Base-by-base conservation (phyloP, 1,140 invertebrate species). In the Heliothis subflexa region DNA sequence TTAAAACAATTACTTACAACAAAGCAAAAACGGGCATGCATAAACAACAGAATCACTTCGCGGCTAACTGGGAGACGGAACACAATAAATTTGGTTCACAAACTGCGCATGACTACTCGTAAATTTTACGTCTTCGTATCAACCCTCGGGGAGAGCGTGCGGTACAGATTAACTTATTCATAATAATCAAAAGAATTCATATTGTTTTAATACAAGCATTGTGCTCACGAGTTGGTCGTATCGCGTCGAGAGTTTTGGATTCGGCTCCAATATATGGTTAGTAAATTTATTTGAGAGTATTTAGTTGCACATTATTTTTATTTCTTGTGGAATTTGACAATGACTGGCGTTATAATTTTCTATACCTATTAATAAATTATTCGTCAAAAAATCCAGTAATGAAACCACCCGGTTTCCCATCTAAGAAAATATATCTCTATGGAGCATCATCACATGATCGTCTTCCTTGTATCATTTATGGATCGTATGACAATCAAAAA, bases 91-190 rank as follows among this genome's bases (percentile, higher is more conserved):
- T 83, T 72, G 61, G 47, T 74, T 61, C 40, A 49, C 71, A 59
- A 74, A 71, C 80, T 83, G 85, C 18, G 81, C 84, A 83, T 86
- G 86, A 85, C 83, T 83, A 80, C 82, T 78, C 84, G 81, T 91
- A 90, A 89, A 90, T 90, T 91, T 87, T 78, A 82, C 83, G 78
- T 86, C 88, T 84, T 72, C 45, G 57, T 75, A 73, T 68, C 49
- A 54, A 86, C 83, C 74, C 74, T 47, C 14, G 14, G 74, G 74
- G 61, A 14, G 55, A 66, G 85, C 88, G 86, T 88, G 88, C 78
- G 45, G 81, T 52, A 81, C 84, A 85, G 86, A 68, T 54, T 28
- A 61, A 40, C 61, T 77, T 77, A 66, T 77, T 66, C 61, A 77
- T 45, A 77, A 77, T 64, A 64, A 83, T 83, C 81, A 76, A 84